phyloP scores from a whole-genome alignment of 2,888 invertebrate genomes.

The Palloptera scutellata region DNA sequence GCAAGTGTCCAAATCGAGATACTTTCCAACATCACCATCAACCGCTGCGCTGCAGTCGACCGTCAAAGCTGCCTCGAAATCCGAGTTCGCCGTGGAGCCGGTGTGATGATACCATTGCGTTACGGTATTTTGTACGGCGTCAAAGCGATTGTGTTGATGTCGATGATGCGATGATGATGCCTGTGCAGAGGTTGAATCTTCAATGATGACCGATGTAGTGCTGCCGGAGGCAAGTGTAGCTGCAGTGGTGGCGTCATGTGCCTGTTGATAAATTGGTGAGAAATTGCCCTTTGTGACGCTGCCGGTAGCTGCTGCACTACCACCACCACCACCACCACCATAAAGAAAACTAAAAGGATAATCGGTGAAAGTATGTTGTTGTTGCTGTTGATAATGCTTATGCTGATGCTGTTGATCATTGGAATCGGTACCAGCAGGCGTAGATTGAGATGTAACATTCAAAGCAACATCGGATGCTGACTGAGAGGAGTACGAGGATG shows the following conservation, averaged over 20 bases:
- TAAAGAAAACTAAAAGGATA: conserved; percentile 54
- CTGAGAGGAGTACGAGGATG: conserved; percentile 53
- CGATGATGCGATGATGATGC: conserved; percentile 31
- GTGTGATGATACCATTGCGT: conserved; percentile 34
- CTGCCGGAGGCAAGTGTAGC: conserved; percentile 55
- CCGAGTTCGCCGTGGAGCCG: conserved; percentile 42
- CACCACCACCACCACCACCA: conserved; percentile 24
- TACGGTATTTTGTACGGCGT: conserved; percentile 4
- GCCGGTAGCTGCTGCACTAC: background rate
- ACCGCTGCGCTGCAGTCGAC: conserved; percentile 55
- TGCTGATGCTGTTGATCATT: conserved; percentile 23
- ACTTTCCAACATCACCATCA: conserved; percentile 57
- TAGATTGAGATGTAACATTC: background rate
- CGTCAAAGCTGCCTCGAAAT: conserved; percentile 53
- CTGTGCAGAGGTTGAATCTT: conserved; percentile 33
- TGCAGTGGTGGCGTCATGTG: conserved; percentile 52
- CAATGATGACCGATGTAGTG: conserved; percentile 39
- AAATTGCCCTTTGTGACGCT: conserved; percentile 31
- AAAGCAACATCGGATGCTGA: conserved; percentile 43
- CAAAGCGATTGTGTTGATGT: conserved; percentile 30
- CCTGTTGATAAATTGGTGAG: conserved; percentile 40
- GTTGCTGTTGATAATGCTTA: conserved; percentile 31
- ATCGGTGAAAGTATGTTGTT: conserved; percentile 44
- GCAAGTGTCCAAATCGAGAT: conserved; percentile 62
- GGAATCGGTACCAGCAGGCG: conserved; percentile 6